These are phyloP conservation scores for Engraulis encrasicolus DNA, from an alignment of 2,113 vertebrate genomes.

Conservation along the genomic window DNA sequence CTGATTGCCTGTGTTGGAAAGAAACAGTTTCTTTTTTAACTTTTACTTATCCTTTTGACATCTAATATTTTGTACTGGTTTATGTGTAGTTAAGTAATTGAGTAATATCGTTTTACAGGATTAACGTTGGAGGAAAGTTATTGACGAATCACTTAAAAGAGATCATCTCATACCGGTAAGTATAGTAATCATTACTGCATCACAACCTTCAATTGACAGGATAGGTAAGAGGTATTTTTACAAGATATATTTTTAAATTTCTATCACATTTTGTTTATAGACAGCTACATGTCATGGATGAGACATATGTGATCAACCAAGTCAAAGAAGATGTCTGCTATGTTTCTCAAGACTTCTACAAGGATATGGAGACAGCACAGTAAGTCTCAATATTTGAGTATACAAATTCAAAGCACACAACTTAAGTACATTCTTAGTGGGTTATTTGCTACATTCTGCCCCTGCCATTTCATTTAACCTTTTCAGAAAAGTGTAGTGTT, in stretches of 20 bases:
- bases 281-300: slow-evolving; percentile 98
- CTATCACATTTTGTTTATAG: slow-evolving; percentile 63
- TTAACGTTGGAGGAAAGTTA: slow-evolving; percentile 96
- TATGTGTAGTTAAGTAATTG: background rate
- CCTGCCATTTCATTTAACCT: too few species aligned
- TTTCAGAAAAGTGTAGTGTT: too few species aligned
- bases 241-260: slow-evolving; percentile 35
- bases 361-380: slow-evolving; percentile 94
- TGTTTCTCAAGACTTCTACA: slow-evolving; percentile 94
- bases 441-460: too few species aligned
- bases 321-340: slow-evolving; percentile 99
- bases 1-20: too few species aligned
- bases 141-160: slow-evolving; percentile 98
- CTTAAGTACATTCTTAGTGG: too few species aligned
- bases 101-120: slow-evolving; percentile 69
- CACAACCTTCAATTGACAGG: background rate
- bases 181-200: background rate
- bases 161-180: slow-evolving; percentile 96
- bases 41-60: background rate
- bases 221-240: background rate
- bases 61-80: background rate
- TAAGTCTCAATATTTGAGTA: slow-evolving; percentile 64
- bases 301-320: slow-evolving; percentile 97
- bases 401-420: too few species aligned
- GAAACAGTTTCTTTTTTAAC: too few species aligned